phyloP scores from a whole-genome alignment of 1,140 invertebrate genomes.

The Pogonomyrmex barbatus region DNA sequence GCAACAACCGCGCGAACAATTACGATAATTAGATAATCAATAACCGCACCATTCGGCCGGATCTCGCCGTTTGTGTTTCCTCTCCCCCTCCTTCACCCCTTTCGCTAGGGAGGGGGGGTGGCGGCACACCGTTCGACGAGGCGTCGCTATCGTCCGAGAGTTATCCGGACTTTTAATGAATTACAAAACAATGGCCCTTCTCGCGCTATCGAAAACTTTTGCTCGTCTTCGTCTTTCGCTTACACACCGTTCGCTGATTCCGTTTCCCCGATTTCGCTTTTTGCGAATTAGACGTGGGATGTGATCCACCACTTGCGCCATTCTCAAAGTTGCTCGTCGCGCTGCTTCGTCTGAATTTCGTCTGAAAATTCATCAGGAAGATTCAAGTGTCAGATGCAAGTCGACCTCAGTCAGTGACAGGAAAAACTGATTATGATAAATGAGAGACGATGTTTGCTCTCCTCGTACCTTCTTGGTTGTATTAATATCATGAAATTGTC shows the following conservation, averaged over 20 bases:
- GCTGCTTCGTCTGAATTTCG: conserved; percentile 7
- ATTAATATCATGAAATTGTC: conserved; percentile 11
- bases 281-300: conserved; percentile 34
- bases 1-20: conserved; percentile 71
- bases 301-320: conserved; percentile 44
- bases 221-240: conserved; percentile 23
- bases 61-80: conserved; percentile 35
- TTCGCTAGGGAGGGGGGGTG: not conserved
- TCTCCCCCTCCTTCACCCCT: not conserved
- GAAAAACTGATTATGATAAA: conserved; percentile 49
- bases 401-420: not conserved
- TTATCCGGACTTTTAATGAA: conserved; percentile 75
- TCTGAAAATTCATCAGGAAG: conserved; percentile 16
- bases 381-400: conserved; percentile 50
- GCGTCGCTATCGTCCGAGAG: conserved; percentile 5
- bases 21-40: conserved; percentile 77
- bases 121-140: not conserved
- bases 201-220: conserved; percentile 64
- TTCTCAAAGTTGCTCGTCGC: conserved; percentile 50
- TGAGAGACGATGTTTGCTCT: not conserved
- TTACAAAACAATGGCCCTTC: conserved; percentile 73
- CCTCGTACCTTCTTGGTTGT: conserved; percentile 13
- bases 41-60: conserved; percentile 19
- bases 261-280: conserved; percentile 55
- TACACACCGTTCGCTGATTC: not conserved